Evolutionary conservation across 2,113 vertebrate species (phyloP), one percentile per base, ranked within the genome.

Genomic region (Cephalopholis sonnerati): DNA sequence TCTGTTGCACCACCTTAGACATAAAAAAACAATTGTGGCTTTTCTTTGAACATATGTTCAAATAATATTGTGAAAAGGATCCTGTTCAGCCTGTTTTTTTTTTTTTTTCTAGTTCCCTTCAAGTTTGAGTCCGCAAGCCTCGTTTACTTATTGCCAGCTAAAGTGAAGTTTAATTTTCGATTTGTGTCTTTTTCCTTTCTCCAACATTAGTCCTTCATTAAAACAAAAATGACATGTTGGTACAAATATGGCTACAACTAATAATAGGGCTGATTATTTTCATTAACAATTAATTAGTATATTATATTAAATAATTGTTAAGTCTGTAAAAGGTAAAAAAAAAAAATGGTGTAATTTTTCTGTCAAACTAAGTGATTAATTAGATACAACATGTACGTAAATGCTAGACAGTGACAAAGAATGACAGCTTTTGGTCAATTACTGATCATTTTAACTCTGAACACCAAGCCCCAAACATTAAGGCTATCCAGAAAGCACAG

Each of bases 21-120:
- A 24, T 5, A 63, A 63, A 63, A 32, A 63, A n/a, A n/a, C n/a
- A n/a, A n/a, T n/a, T 25, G 13, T 36, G 7, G 3, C n/a, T 63
- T 10, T 18, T 41, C 17, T 62, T 62, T 8, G 24, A 66, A 46
- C 51, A 1, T 17, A 44, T 54, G 12, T 39, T 74, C 8, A 44
- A 57, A n/a, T 10, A 55, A 11, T 16, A 79, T 8, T 41, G 39
- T 2, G 20, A 48, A 72, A 24, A n/a, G 32, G 51, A 57, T 73
- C 39, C 68, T 46, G 67, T 24, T 79, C 57, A 53, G 5, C 24
- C 11, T 15, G 76, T 51, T 50, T n/a, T 62, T 50, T 78, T 7
- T 15, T 65, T 51, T 50, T n/a, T 62, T 50, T 78, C 41, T 61
- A 0, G 51, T 68, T 58, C 39, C 39, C 4, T 55, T 63, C 54